Conservation (phyloP, 2,888 invertebrate species). For the Ectobius pallidus region DNA sequence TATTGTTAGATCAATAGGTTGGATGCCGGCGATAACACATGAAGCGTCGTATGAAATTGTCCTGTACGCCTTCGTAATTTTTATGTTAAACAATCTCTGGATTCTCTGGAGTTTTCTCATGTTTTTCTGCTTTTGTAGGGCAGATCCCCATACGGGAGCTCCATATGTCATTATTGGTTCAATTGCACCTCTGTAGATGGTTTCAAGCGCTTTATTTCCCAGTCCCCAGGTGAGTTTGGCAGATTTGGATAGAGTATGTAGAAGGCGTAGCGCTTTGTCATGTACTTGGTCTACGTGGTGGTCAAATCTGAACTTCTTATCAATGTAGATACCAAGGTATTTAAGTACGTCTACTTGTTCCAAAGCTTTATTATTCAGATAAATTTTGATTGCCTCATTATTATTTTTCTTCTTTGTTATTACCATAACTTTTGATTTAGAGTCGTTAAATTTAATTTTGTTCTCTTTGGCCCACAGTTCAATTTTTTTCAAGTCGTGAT, state of each 20-base stretch:
- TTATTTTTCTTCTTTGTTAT: background rate
- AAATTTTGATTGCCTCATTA: background rate
- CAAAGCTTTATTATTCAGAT: background rate
- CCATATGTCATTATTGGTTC: conserved; percentile 5
- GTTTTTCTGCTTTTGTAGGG: background rate
- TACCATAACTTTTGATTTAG: background rate
- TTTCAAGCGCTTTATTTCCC: background rate
- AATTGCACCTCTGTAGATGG: background rate
- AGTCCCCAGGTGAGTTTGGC: background rate
- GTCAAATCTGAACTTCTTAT: background rate
- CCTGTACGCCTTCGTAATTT: background rate
- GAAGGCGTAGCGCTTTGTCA: background rate
- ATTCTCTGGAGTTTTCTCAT: background rate
- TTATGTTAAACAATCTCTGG: too few species aligned
- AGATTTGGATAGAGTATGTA: background rate
- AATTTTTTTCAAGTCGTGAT: background rate
- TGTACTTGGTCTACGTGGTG: background rate
- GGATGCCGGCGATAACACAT: background rate
- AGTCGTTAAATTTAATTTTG: background rate
- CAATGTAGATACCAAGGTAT: background rate
- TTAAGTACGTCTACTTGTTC: background rate
- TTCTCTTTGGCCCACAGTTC: background rate
- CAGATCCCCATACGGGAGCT: background rate
- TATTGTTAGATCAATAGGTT: too few species aligned
- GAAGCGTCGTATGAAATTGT: background rate